phyloP scores from a whole-genome alignment of 2,888 invertebrate species.

The Trachelus iudaicus region DNA sequence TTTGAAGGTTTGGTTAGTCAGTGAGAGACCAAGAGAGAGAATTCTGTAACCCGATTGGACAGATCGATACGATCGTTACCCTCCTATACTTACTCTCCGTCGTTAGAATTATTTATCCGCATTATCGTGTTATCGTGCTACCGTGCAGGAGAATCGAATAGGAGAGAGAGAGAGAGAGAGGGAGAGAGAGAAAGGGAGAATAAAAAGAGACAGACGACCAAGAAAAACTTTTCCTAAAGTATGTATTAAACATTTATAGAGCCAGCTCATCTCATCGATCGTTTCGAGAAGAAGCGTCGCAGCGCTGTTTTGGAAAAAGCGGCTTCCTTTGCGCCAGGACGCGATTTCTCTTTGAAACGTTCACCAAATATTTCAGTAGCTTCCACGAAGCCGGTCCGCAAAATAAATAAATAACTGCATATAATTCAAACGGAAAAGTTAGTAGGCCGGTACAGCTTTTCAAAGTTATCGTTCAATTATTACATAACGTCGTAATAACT shows the following conservation, averaged over 20 bases:
- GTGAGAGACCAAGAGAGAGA: neutral
- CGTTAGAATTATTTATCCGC: neutral
- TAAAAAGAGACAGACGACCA: neutral
- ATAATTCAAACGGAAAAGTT: neutral
- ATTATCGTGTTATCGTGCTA: neutral
- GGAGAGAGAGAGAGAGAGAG: slow-evolving; percentile 6
- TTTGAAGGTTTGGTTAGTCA: slow-evolving; percentile 9
- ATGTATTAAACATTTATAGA: neutral
- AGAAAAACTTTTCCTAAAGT: neutral
- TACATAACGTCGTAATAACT: neutral
- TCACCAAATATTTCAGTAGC: neutral
- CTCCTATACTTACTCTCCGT: neutral
- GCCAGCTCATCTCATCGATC: neutral
- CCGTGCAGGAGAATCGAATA: neutral
- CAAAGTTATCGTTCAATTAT: slow-evolving; percentile 11
- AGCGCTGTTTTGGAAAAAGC: neutral
- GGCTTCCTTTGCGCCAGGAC: neutral
- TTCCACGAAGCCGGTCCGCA: neutral
- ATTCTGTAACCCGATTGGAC: neutral
- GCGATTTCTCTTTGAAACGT: neutral
- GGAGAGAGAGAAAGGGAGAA: neutral
- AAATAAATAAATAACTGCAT: neutral
- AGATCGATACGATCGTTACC: neutral
- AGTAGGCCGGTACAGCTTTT: slow-evolving; percentile 26
- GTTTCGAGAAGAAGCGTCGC: neutral